Percentiles rank a stretch among this genome's conserved stretches.
Conservation (phyloP, 2,797 vertebrate species). For the Peromyscus nudipes region DNA sequence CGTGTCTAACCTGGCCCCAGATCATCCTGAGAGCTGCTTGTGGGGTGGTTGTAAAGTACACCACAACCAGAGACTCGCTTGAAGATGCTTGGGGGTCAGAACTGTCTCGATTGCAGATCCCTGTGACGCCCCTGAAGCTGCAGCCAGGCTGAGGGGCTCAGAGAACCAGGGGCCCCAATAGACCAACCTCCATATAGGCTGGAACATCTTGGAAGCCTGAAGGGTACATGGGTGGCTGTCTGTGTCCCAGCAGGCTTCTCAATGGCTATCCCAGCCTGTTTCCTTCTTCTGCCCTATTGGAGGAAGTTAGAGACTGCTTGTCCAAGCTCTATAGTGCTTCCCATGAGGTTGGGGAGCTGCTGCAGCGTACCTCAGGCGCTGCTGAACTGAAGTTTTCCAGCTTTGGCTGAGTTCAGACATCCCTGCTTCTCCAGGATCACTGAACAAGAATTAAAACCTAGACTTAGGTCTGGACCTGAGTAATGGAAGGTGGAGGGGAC, state of each 20-base stretch:
- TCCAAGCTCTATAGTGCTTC: rapidly evolving
- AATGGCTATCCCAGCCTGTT: not conserved
- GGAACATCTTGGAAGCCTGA: rapidly evolving
- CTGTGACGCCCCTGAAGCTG: rapidly evolving
- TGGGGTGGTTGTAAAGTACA: rapidly evolving
- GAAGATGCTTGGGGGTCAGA: rapidly evolving
- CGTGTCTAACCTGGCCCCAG: rapidly evolving
- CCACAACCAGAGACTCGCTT: rapidly evolving
- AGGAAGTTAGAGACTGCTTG: not conserved
- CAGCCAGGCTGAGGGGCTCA: not conserved
- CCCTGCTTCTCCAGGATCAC: not conserved
- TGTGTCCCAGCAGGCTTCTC: too few relatives aligned
- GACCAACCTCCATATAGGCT: not conserved
- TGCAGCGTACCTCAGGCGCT: rapidly evolving
- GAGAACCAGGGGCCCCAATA: not conserved
- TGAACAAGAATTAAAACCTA: not conserved
- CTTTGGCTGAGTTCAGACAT: rapidly evolving
- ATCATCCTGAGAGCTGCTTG: not conserved
- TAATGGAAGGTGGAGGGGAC: rapidly evolving
- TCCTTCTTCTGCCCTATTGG: not conserved
- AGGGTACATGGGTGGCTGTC: rapidly evolving
- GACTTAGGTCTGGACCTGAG: not conserved
- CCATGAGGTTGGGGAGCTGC: not conserved
- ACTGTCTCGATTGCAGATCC: not conserved
- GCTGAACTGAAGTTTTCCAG: not conserved